Percentiles rank a stretch among this genome's conserved stretches.
phyloP scores from a whole-genome alignment of 2,888 invertebrate species.

The Drosophila maculinotata region DNA sequence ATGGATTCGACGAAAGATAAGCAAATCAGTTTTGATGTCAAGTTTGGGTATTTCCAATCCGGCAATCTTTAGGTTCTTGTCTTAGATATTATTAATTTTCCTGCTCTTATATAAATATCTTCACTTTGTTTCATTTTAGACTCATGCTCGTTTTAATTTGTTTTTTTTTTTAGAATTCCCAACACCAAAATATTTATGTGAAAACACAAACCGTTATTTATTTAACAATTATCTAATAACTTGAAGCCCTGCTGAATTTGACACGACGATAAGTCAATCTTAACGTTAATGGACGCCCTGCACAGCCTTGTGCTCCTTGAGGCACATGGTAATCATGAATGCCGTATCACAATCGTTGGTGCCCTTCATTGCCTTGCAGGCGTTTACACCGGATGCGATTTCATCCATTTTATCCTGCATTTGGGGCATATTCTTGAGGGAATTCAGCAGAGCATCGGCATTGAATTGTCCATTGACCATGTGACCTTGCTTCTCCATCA shows the following conservation, averaged over 20 bases:
- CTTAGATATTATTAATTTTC: neutral
- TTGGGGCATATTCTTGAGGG: conserved; percentile 55
- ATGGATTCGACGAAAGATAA: conserved; percentile 27
- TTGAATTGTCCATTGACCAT: conserved; percentile 73
- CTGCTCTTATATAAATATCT: no score
- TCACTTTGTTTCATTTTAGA: neutral
- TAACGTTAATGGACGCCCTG: conserved; percentile 27
- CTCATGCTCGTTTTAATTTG: neutral
- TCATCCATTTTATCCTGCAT: conserved; percentile 64
- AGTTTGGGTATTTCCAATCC: neutral
- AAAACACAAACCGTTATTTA: conserved; percentile 39
- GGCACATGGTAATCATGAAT: conserved; percentile 77
- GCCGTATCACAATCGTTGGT: conserved; percentile 80
- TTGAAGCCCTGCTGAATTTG: neutral
- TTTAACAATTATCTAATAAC: conserved; percentile 25
- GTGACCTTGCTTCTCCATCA: conserved; percentile 80
- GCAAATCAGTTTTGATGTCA: conserved; percentile 1
- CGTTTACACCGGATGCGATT: conserved; percentile 62
- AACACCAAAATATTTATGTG: conserved; percentile 18
- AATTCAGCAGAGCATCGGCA: conserved; percentile 48
- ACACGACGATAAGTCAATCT: neutral
- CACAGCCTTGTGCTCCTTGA: conserved; percentile 63
- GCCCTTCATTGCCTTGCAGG: conserved; percentile 76
- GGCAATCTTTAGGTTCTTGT: neutral
- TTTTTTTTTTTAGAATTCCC: no score